phyloP scores from a whole-genome alignment of 2,113 vertebrate species.

The Semnornis frantzii region DNA sequence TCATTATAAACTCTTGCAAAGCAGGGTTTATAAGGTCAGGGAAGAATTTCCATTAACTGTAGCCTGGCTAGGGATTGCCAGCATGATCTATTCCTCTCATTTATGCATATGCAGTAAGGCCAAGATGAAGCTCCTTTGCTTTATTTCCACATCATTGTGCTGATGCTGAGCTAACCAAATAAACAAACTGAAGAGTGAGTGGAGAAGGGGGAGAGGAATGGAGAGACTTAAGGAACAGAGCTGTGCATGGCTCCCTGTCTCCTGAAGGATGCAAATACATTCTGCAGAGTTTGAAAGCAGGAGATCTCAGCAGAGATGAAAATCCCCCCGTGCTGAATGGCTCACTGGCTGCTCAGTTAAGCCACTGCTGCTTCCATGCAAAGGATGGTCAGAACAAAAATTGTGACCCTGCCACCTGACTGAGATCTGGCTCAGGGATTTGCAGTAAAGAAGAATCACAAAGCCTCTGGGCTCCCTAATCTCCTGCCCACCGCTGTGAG shows the following conservation, averaged over 20 bases:
- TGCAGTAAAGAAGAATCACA: neutral
- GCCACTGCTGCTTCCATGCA: neutral
- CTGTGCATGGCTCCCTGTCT: neutral
- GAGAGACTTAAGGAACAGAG: neutral
- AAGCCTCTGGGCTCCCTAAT: neutral
- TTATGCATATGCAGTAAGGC: constrained; percentile 29
- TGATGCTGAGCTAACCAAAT: constrained; percentile 59
- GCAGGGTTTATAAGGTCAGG: constrained; percentile 37
- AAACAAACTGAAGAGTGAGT: neutral
- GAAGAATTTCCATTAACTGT: constrained; percentile 45
- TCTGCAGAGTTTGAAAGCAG: neutral
- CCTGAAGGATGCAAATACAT: constrained; percentile 4
- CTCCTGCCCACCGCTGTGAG: neutral
- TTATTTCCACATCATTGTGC: constrained; percentile 53
- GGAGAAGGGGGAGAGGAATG: neutral
- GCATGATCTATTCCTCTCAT: constrained; percentile 10
- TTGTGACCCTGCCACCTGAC: neutral
- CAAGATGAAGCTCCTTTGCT: constrained; percentile 17
- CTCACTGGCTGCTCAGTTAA: neutral
- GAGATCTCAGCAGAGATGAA: constrained; percentile 16
- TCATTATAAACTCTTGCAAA: constrained; percentile 38
- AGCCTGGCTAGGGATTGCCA: constrained; percentile 35
- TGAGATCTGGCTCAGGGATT: neutral
- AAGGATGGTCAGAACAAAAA: neutral
- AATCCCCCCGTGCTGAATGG: neutral